Conservation (phyloP, 2,113 vertebrate genomes). For the Neolamprologus longior region DNA sequence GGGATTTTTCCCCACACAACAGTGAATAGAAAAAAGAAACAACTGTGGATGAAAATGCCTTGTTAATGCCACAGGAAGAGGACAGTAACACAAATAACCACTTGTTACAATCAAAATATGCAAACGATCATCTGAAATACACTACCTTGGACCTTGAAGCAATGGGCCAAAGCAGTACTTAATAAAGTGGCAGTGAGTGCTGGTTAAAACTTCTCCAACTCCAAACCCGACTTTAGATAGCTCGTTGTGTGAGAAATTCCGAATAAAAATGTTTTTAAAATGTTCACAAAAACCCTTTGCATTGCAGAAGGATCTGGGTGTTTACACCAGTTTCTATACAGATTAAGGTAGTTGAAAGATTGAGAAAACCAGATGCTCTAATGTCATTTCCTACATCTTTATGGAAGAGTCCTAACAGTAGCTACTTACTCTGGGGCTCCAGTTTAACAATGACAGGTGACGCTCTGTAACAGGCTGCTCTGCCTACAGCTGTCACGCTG, state of each 20-base stretch:
- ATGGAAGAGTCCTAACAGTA: neutral
- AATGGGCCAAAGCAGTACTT: neutral
- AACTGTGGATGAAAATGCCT: neutral
- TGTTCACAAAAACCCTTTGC: neutral
- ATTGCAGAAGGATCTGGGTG: neutral
- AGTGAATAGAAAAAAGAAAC: neutral
- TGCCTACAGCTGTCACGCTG: constrained; percentile 68
- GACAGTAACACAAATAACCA: neutral
- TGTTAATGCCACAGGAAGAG: neutral
- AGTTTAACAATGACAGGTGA: constrained; percentile 78
- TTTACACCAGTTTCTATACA: neutral
- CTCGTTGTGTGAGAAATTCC: neutral
- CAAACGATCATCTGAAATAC: neutral
- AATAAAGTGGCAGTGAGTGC: neutral
- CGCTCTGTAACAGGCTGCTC: constrained; percentile 60
- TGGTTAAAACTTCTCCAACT: neutral
- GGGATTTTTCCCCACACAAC: neutral
- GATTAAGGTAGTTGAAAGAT: neutral
- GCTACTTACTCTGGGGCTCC: constrained; percentile 82
- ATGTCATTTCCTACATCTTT: neutral
- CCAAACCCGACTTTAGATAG: neutral
- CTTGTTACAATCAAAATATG: neutral
- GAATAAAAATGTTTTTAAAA: neutral
- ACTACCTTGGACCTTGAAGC: neutral
- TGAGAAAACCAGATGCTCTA: neutral